These are phyloP conservation scores for Lepas anatifera DNA, from an alignment of 2,888 invertebrate genomes.

Conservation along the genomic window DNA sequence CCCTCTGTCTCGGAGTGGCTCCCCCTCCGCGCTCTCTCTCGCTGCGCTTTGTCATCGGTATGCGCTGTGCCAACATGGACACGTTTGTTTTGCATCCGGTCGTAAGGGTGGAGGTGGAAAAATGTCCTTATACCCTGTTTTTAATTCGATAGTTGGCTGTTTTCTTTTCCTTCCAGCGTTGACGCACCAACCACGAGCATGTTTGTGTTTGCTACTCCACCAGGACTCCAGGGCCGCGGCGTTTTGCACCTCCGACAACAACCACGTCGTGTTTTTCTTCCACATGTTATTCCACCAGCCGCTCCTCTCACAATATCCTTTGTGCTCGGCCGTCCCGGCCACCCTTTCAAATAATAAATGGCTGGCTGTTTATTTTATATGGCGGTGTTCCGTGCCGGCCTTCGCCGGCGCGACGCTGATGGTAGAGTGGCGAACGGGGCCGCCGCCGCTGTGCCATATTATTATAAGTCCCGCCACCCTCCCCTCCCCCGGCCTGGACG, in stretches of 20 bases:
- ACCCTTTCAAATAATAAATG: constrained; percentile 5
- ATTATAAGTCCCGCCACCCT: neutral
- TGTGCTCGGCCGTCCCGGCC: neutral
- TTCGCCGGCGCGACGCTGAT: too few relatives aligned
- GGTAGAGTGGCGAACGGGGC: neutral
- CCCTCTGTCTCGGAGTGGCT: neutral
- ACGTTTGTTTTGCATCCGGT: constrained; percentile 3
- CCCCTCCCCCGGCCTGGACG: too few relatives aligned
- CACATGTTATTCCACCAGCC: neutral
- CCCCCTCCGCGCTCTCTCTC: neutral
- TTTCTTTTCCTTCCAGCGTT: too few relatives aligned
- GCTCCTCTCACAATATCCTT: neutral
- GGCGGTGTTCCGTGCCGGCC: neutral
- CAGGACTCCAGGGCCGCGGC: too few relatives aligned
- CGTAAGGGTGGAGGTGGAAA: too few relatives aligned
- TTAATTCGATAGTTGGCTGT: too few relatives aligned
- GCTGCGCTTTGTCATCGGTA: neutral
- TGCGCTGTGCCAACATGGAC: neutral
- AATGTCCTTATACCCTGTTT: too few relatives aligned
- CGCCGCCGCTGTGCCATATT: neutral
- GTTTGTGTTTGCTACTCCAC: too few relatives aligned
- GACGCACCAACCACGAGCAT: too few relatives aligned
- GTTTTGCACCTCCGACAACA: too few relatives aligned
- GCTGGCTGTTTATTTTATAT: constrained; percentile 1
- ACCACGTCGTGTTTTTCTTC: neutral